Evolutionary conservation across 2,888 invertebrate species (phyloP).

Genomic region (Frankliniella fusca): DNA sequence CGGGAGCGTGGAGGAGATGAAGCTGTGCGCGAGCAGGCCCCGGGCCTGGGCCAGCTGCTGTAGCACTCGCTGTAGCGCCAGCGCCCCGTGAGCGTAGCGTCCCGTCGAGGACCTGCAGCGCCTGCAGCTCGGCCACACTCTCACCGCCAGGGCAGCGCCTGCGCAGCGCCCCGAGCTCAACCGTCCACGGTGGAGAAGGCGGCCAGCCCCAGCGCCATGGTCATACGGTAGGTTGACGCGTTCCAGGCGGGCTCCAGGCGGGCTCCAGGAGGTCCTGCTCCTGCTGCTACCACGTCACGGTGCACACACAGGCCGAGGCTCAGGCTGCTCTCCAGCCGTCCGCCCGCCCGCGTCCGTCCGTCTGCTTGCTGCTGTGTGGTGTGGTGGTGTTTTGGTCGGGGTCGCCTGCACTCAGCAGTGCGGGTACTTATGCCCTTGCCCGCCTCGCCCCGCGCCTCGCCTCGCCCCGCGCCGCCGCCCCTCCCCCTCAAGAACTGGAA

Average conservation of each 20-base stretch:
- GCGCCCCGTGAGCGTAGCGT: no score
- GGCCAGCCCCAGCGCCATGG: conserved; percentile 11
- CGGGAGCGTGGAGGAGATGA: not conserved
- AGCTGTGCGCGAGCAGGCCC: not conserved
- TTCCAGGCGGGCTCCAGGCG: not conserved
- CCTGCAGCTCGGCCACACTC: no score
- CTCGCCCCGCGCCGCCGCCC: not conserved
- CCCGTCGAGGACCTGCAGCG: no score
- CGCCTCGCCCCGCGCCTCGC: not conserved
- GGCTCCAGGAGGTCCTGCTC: no score
- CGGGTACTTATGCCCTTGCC: not conserved
- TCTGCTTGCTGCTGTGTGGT: not conserved
- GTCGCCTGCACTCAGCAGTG: not conserved
- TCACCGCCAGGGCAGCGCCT: not conserved
- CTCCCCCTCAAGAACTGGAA: not conserved
- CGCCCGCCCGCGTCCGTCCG: not conserved
- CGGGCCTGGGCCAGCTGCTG: not conserved
- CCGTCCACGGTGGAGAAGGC: conserved; percentile 9
- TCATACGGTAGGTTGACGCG: not conserved
- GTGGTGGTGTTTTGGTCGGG: conserved; percentile 18
- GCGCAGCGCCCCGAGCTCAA: not conserved
- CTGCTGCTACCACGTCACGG: not conserved
- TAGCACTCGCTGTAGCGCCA: no score
- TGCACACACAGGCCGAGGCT: no score
- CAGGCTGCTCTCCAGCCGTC: not conserved